Conservation (phyloP, 2,888 invertebrate species). For the Eristalinus aeneus region DNA sequence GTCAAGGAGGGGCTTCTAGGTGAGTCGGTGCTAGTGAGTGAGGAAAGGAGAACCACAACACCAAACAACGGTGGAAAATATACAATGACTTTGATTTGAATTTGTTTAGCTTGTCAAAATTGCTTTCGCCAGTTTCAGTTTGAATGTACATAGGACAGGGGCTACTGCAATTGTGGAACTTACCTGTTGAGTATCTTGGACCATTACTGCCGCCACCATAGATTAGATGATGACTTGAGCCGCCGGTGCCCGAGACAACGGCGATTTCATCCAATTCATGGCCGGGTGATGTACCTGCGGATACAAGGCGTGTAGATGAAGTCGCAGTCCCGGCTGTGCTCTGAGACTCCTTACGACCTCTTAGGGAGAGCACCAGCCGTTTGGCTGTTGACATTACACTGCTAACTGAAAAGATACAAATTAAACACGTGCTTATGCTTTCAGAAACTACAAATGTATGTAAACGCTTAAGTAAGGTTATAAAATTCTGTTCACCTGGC, state of each 20-base stretch:
- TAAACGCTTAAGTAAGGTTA: not conserved
- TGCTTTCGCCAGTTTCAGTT: slow-evolving; percentile 1
- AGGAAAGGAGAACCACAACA: slow-evolving; percentile 60
- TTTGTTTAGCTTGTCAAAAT: not conserved
- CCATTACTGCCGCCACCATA: slow-evolving; percentile 78
- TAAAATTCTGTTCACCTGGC: not conserved
- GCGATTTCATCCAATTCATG: slow-evolving; percentile 87
- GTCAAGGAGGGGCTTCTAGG: slow-evolving; percentile 17
- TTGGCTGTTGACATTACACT: slow-evolving; percentile 84
- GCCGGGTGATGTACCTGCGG: slow-evolving; percentile 80
- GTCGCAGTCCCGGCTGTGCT: slow-evolving; percentile 80
- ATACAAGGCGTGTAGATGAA: slow-evolving; percentile 82
- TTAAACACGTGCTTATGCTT: slow-evolving; percentile 3
- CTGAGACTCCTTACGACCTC: slow-evolving; percentile 84
- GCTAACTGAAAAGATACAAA: slow-evolving; percentile 80
- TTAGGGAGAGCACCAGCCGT: slow-evolving; percentile 84
- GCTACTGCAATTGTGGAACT: slow-evolving; percentile 6
- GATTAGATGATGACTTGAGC: slow-evolving; percentile 79
- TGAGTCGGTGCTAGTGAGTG: slow-evolving; percentile 22
- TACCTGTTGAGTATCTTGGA: slow-evolving; percentile 79
- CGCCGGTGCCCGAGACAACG: slow-evolving; percentile 84
- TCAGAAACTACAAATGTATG: not conserved
- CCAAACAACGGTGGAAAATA: slow-evolving; percentile 34
- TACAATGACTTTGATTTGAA: slow-evolving; percentile 3
- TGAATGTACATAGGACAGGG: not conserved